These are phyloP conservation scores for Lagocephalus sceleratus DNA, from an alignment of 2,797 vertebrate genomes.

Conservation along the genomic window DNA sequence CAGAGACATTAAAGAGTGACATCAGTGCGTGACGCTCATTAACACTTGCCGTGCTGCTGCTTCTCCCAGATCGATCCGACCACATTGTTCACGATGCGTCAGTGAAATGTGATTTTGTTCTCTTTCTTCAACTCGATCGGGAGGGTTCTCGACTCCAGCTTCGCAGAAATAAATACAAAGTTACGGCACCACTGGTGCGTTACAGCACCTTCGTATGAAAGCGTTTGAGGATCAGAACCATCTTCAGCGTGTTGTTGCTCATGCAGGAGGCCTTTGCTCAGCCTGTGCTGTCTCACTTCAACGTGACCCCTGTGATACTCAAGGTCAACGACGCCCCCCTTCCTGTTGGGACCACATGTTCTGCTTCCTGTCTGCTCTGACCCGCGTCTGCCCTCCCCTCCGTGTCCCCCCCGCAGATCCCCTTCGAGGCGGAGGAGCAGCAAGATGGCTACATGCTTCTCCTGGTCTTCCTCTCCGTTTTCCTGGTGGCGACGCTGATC, in stretches of 20 bases:
- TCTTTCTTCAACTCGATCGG: neutral
- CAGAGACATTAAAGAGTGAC: constrained; percentile 58
- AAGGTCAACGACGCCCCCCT: constrained; percentile 1
- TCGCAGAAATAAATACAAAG: too few species aligned
- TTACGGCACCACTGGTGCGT: too few species aligned
- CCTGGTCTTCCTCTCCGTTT: constrained; percentile 86
- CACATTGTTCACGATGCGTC: neutral
- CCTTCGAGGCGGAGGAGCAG: constrained; percentile 60
- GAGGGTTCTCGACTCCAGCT: too few species aligned
- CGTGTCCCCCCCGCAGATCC: constrained; percentile 55
- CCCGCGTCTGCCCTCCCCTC: neutral
- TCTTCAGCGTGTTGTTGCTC: too few species aligned
- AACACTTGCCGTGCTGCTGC: constrained; percentile 30
- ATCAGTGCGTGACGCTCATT: constrained; percentile 43
- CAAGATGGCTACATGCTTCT: constrained; percentile 87
- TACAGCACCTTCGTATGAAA: too few species aligned
- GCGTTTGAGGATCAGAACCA: too few species aligned
- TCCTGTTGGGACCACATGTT: neutral
- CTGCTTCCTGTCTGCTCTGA: too few species aligned
- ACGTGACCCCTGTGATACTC: neutral
- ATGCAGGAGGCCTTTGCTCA: too few species aligned
- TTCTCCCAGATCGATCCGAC: neutral
- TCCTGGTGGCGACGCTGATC: constrained; percentile 86
- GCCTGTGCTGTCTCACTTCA: too few species aligned
- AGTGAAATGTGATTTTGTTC: neutral